Evolutionary conservation across 2,113 vertebrate species (phyloP).

Genomic region (Microcebus ravelobensis): DNA sequence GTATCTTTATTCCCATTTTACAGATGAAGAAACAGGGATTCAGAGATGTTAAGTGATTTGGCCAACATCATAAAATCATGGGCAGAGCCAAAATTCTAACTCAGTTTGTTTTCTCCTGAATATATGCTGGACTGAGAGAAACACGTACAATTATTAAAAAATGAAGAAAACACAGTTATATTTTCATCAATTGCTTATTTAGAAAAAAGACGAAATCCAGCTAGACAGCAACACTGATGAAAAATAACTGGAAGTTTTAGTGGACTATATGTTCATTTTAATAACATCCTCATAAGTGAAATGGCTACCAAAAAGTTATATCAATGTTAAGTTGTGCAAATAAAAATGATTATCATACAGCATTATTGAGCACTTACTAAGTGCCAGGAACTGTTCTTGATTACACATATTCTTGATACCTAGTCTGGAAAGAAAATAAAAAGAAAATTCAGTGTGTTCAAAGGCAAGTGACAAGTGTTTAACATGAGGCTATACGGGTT

Average conservation of each 20-base stretch:
- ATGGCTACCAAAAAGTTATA: background rate
- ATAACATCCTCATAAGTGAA: background rate
- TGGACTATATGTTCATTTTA: background rate
- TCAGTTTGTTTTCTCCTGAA: background rate
- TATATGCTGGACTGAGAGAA: background rate
- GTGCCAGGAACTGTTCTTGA: background rate
- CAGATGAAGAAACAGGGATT: background rate
- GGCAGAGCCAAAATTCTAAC: background rate
- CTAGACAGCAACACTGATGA: background rate
- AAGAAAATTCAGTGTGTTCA: background rate
- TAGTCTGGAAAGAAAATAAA: background rate
- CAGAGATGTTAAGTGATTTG: background rate
- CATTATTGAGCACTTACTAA: background rate
- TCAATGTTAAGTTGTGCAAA: background rate
- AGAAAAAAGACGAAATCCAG: background rate
- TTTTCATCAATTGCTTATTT: slow-evolving; percentile 43
- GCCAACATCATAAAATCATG: background rate
- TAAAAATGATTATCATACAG: background rate
- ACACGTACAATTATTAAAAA: background rate
- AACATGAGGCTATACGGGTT: background rate
- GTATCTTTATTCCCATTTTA: background rate
- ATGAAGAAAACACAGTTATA: background rate
- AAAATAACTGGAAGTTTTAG: background rate
- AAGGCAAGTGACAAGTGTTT: background rate
- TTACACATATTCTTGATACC: background rate